Percentiles rank a stretch among this genome's conserved stretches.
These are phyloP conservation scores for Pseudanteris insignis DNA, from an alignment of 2,888 invertebrate species.

Conservation along the genomic window DNA sequence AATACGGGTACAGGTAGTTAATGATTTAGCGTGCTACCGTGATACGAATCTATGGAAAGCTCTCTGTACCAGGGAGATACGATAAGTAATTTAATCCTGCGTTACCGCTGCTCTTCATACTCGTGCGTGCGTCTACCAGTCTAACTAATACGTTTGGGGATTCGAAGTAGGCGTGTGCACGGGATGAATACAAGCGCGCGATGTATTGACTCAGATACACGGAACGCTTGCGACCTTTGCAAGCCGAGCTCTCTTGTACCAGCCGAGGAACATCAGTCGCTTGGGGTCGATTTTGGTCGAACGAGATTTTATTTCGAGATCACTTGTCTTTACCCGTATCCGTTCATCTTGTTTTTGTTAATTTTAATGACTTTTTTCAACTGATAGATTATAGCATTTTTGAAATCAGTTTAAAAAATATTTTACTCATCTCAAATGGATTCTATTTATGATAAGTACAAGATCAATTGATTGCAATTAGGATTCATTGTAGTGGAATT, in stretches of 20 bases:
- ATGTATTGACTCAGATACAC: slow-evolving; percentile 32
- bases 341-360: too few relatives aligned
- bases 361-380: too few relatives aligned
- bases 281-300: slow-evolving; percentile 31
- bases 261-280: slow-evolving; percentile 15
- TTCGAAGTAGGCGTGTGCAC: slow-evolving; percentile 16
- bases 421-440: too few relatives aligned
- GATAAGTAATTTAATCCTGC: slow-evolving; percentile 42
- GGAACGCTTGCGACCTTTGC: slow-evolving; percentile 31
- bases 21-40: slow-evolving; percentile 37
- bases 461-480: too few relatives aligned
- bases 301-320: too few relatives aligned
- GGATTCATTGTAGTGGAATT: too few relatives aligned
- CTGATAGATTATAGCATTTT: too few relatives aligned
- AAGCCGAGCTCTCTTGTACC: slow-evolving; percentile 15
- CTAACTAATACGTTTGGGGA: slow-evolving; percentile 13
- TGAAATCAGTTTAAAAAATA: too few relatives aligned
- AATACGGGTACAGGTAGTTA: slow-evolving; percentile 35
- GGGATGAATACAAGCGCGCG: slow-evolving; percentile 7
- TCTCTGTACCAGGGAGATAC: slow-evolving; percentile 21
- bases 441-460: too few relatives aligned
- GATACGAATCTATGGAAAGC: slow-evolving; percentile 37
- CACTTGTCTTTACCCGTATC: too few relatives aligned
- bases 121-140: slow-evolving; percentile 8
- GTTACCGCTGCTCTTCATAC: slow-evolving; percentile 17